These are phyloP conservation scores for Caenorhabditis drosophilae DNA, from an alignment of 2,888 invertebrate species.

Conservation along the genomic window DNA sequence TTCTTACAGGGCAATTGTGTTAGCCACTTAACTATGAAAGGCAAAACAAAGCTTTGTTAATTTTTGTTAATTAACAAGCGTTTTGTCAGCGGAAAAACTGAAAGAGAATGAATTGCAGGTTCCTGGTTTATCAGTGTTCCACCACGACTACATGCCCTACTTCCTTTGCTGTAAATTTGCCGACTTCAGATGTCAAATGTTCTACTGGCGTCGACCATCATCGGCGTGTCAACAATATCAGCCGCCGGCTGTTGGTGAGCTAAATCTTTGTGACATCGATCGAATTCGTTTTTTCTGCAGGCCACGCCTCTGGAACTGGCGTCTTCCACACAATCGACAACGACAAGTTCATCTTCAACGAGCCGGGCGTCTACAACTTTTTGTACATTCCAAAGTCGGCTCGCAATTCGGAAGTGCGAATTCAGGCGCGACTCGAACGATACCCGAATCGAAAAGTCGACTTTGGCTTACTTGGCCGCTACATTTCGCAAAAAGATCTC, in stretches of 20 bases:
- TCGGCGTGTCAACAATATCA: slow-evolving; percentile 85
- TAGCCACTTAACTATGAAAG: too few relatives aligned
- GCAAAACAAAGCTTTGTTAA: too few relatives aligned
- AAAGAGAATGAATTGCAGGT: too few relatives aligned
- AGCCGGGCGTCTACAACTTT: slow-evolving; percentile 74
- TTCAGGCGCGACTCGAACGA: slow-evolving; percentile 65
- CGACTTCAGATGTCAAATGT: slow-evolving; percentile 89
- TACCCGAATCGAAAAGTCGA: slow-evolving; percentile 68
- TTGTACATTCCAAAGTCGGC: slow-evolving; percentile 62
- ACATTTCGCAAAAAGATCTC: slow-evolving; percentile 63
- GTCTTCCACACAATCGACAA: slow-evolving; percentile 86
- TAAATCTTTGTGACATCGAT: too few relatives aligned
- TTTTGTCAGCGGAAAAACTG: too few relatives aligned
- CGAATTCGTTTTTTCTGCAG: too few relatives aligned
- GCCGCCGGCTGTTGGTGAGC: slow-evolving; percentile 64
- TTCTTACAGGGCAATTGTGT: too few relatives aligned
- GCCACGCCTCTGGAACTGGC: slow-evolving; percentile 88
- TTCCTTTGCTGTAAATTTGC: slow-evolving; percentile 94
- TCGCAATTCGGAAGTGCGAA: slow-evolving; percentile 61
- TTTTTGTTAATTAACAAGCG: too few relatives aligned
- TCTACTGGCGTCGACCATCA: slow-evolving; percentile 86
- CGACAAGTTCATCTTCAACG: slow-evolving; percentile 89
- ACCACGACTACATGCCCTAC: slow-evolving; percentile 91
- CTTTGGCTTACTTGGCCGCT: slow-evolving; percentile 55
- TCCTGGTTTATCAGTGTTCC: slow-evolving; percentile 92